These are phyloP conservation scores for Oophaga pumilio DNA, from an alignment of 2,113 vertebrate genomes.

Conservation along the genomic window DNA sequence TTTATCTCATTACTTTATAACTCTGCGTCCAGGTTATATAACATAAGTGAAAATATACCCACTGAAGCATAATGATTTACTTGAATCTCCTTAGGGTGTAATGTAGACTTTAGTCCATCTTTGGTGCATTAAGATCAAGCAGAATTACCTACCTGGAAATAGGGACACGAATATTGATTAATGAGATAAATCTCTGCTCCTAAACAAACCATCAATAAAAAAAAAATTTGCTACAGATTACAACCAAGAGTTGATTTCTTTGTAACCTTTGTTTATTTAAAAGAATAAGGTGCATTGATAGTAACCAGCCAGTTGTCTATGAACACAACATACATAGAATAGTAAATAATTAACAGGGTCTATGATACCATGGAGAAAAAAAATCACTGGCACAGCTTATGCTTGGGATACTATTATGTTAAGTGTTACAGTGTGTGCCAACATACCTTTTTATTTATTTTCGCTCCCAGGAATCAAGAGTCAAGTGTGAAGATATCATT, in stretches of 20 bases:
- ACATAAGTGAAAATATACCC: not conserved
- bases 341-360: constrained; percentile 51
- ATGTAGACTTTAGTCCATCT: not conserved
- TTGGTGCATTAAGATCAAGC: not conserved
- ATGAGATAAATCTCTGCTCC: not conserved
- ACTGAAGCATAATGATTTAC: not conserved
- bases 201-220: not conserved
- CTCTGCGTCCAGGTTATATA: too few relatives aligned
- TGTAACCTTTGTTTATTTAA: constrained; percentile 1
- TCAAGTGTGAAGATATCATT: constrained; percentile 27
- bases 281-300: not conserved
- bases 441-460: constrained; percentile 24
- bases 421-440: constrained; percentile 21
- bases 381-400: constrained; percentile 9
- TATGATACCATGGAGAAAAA: constrained; percentile 9
- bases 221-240: not conserved
- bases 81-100: not conserved
- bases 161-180: not conserved
- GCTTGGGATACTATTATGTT: constrained; percentile 29
- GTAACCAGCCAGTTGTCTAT: not conserved
- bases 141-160: not conserved
- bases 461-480: not conserved
- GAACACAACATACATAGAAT: not conserved
- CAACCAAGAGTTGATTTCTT: not conserved
- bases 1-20: too few relatives aligned